phyloP scores from a whole-genome alignment of 2,888 invertebrate genomes.

The Melinaea marsaeus region DNA sequence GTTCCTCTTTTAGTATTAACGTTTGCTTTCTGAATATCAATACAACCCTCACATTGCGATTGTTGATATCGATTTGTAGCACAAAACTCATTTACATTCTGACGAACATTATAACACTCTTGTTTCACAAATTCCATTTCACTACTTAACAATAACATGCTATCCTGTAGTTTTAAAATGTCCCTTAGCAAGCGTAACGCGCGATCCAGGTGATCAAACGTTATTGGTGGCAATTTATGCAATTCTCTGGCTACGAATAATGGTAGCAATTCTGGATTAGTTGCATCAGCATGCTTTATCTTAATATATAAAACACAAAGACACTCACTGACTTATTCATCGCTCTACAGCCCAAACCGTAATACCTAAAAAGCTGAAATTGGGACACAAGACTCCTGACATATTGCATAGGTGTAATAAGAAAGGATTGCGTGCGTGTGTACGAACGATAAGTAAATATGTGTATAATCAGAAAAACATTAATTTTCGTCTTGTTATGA shows the following conservation, averaged over 20 bases:
- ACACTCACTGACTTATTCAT: too few relatives aligned
- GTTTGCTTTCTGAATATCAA: background rate
- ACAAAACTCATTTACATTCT: background rate
- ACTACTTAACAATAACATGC: background rate
- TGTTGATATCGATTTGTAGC: background rate
- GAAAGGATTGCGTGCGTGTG: too few relatives aligned
- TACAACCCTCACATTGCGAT: background rate
- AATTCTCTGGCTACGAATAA: conserved; percentile 25
- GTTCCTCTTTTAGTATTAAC: conserved; percentile 8
- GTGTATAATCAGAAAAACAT: too few relatives aligned
- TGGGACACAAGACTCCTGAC: too few relatives aligned
- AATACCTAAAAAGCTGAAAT: too few relatives aligned
- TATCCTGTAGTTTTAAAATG: conserved; percentile 3
- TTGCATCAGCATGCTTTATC: conserved; percentile 20
- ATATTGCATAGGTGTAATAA: too few relatives aligned
- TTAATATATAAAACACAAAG: too few relatives aligned
- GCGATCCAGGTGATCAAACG: conserved; percentile 10
- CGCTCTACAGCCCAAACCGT: too few relatives aligned
- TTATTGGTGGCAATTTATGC: conserved; percentile 26
- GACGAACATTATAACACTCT: background rate
- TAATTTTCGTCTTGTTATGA: too few relatives aligned
- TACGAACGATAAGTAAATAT: too few relatives aligned
- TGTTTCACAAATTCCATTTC: conserved; percentile 6
- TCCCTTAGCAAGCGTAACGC: conserved; percentile 2
- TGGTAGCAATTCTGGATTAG: conserved; percentile 21